Conservation (phyloP, 2,888 invertebrate genomes). For the Lasioglossum calceatum region DNA sequence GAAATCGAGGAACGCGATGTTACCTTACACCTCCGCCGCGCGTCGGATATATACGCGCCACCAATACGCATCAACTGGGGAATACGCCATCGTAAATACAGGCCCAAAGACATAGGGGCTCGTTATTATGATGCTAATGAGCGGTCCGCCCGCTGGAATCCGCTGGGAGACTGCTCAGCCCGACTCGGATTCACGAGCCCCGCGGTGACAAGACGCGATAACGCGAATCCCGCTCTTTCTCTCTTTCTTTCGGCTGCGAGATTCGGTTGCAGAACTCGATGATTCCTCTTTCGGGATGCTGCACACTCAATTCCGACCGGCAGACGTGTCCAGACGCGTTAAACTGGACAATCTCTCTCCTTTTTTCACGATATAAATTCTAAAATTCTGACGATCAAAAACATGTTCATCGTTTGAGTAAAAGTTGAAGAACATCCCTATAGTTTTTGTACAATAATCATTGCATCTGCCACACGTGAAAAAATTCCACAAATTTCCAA, state of each 20-base stretch:
- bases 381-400: not conserved
- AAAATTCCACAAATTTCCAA: too few species aligned
- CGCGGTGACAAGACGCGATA: slow-evolving; percentile 43
- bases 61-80: slow-evolving; percentile 79
- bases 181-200: slow-evolving; percentile 67
- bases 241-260: not conserved
- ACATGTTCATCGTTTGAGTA: too few species aligned
- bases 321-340: not conserved
- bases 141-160: slow-evolving; percentile 72
- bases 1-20: slow-evolving; percentile 74
- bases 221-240: slow-evolving; percentile 6
- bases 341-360: not conserved
- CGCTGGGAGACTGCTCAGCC: slow-evolving; percentile 29
- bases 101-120: slow-evolving; percentile 77
- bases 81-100: slow-evolving; percentile 79
- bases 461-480: too few species aligned
- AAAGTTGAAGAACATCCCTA: too few species aligned
- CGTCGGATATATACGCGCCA: slow-evolving; percentile 77
- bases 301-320: not conserved
- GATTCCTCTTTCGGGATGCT: not conserved
- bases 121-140: slow-evolving; percentile 82
- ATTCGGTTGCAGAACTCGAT: slow-evolving; percentile 13
- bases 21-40: slow-evolving; percentile 79
- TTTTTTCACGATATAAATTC: not conserved
- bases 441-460: too few species aligned